phyloP scores from a whole-genome alignment of 2,113 vertebrate genomes.

The Erythrolamprus reginae region DNA sequence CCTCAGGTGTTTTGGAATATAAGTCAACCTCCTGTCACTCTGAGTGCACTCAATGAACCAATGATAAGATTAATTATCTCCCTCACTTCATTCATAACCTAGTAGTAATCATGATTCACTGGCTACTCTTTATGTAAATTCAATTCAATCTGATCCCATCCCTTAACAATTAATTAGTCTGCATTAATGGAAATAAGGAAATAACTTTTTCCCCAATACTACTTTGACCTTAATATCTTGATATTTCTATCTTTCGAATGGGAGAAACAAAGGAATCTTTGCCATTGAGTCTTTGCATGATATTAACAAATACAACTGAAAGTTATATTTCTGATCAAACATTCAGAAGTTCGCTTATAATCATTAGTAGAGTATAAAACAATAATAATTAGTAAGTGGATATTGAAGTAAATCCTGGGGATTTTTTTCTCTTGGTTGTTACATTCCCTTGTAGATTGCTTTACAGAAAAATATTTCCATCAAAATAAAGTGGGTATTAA shows the following conservation, averaged over 20 bases:
- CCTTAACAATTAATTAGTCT: background rate
- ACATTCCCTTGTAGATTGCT: background rate
- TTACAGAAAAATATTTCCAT: conserved; percentile 1
- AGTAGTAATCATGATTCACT: background rate
- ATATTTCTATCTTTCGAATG: background rate
- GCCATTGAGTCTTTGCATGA: background rate
- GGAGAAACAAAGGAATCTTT: background rate
- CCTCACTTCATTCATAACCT: background rate
- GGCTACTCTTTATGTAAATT: background rate
- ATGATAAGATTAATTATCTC: background rate
- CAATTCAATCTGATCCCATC: background rate
- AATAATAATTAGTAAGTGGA: background rate
- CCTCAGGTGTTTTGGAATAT: background rate
- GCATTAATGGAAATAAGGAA: background rate
- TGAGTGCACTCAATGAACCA: background rate
- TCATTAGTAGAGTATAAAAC: background rate
- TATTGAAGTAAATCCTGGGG: background rate
- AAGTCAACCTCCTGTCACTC: background rate
- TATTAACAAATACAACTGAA: background rate
- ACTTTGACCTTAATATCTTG: background rate
- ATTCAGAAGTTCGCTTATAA: background rate
- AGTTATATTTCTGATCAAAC: background rate
- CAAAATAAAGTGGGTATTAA: background rate
- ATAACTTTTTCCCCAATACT: background rate
- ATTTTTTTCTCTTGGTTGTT: background rate